Evolutionary conservation across 2,888 invertebrate genomes (phyloP).

Genomic region (Ischnus inquisitorius): DNA sequence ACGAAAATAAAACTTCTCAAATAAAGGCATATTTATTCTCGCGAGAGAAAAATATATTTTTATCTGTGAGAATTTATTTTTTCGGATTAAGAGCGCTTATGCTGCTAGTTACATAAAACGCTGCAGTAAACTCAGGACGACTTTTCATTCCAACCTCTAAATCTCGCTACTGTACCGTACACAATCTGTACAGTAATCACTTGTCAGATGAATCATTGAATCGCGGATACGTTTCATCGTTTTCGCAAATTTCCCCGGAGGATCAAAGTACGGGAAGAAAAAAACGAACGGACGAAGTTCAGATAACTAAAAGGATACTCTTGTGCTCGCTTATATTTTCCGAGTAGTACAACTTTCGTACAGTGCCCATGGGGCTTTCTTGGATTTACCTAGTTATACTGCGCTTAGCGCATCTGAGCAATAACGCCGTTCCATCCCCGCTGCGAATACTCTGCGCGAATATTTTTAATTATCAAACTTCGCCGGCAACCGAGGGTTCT

Average conservation of each 20-base stretch:
- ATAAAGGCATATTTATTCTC: too few species aligned
- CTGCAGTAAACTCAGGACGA: too few species aligned
- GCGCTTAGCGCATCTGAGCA: constrained; percentile 13
- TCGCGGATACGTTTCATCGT: constrained; percentile 33
- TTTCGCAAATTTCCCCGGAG: constrained; percentile 63
- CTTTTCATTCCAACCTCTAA: too few species aligned
- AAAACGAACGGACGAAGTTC: constrained; percentile 5
- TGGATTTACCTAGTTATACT: constrained; percentile 40
- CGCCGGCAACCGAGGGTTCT: background rate
- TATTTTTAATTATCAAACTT: constrained; percentile 52
- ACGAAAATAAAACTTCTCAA: too few species aligned
- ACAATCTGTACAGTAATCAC: constrained; percentile 55
- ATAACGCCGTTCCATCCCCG: constrained; percentile 34
- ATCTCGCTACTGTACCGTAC: background rate
- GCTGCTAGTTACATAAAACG: too few species aligned
- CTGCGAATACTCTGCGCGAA: constrained; percentile 42
- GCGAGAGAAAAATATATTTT: too few species aligned
- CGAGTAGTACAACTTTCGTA: constrained; percentile 38
- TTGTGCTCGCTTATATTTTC: constrained; percentile 10
- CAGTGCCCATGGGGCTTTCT: constrained; percentile 31
- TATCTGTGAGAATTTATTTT: too few species aligned
- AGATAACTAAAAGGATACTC: constrained; percentile 8
- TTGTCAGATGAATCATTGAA: constrained; percentile 40
- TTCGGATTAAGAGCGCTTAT: too few species aligned
- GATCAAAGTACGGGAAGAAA: background rate